Conservation (phyloP, 2,888 invertebrate species). For the Abrostola tripartita region DNA sequence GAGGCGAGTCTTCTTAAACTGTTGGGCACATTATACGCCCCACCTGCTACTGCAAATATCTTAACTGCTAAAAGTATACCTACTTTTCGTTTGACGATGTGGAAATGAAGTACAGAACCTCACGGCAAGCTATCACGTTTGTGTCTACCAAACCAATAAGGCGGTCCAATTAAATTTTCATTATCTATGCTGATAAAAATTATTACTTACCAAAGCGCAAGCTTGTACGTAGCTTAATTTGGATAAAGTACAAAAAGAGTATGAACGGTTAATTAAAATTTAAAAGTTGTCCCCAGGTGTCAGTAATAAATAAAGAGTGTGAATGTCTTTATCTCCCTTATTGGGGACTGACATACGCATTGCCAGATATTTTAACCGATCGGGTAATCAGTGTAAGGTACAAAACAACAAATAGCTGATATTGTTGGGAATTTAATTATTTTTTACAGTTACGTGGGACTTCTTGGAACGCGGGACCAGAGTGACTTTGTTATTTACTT, state of each 20-base stretch:
- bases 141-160: neutral
- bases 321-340: constrained; percentile 56
- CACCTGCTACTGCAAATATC: too few relatives aligned
- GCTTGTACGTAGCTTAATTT: constrained; percentile 45
- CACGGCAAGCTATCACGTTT: neutral
- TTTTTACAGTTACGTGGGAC: neutral
- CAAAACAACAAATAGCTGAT: constrained; percentile 1
- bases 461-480: neutral
- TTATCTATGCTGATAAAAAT: constrained; percentile 24
- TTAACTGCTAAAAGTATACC: too few relatives aligned
- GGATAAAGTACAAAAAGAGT: constrained; percentile 37
- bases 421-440: neutral
- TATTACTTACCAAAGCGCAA: constrained; percentile 33
- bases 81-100: too few relatives aligned
- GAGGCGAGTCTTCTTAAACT: too few relatives aligned
- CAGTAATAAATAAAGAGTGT: constrained; percentile 56
- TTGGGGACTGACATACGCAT: constrained; percentile 39
- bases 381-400: constrained; percentile 25
- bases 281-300: constrained; percentile 53
- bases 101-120: neutral
- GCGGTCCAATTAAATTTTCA: neutral
- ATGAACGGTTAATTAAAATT: constrained; percentile 55
- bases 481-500: neutral
- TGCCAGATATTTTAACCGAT: constrained; percentile 40
- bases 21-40: too few relatives aligned